Base-by-base conservation (phyloP, 2,113 vertebrate genomes). In the Dryoscopus gambensis region DNA sequence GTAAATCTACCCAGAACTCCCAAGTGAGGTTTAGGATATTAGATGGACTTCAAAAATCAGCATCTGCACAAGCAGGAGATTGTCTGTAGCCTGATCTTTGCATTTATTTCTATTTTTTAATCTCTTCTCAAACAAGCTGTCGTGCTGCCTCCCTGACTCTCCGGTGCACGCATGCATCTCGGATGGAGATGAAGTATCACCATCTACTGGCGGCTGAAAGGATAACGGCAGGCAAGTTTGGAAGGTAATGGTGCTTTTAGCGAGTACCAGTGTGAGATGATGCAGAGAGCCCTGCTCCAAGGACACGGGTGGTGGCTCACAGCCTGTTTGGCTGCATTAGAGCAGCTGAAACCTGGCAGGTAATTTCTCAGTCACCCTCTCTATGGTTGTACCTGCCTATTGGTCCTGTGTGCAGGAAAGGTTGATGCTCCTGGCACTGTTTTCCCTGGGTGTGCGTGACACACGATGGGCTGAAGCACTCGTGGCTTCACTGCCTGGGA, bases 181-280 rank as follows among this genome's bases (percentile, higher is more conserved):
- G 12, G 46, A 31, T 59, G 68, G 33, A 96, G 78, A 96, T 91
- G 55, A 90, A 85, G 83, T 10, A 93, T 83, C 90, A 37, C 95
- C 91, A 92, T 87, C 96, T 97, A 52, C 95, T 71, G 95, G 96
- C 7, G 7, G 55, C 80, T 70, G 59, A 19, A 89, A 90, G 92
- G 46, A 96, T 92, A 63, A 95, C 71, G 9, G 42, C 65, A 64
- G 77, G 46, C 59, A 11, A 64, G 46, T 15, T 65, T 11, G 24
- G 62, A 17, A 60, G 40, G 23, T 31, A 28, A n/a, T 23, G n/a
- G 11, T 40, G 59, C 46, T 67, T 77, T 69, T 39, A 35, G n/a
- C 55, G 39, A 63, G 9, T 52, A 60, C n/a, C 13, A 0, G 0
- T 13, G 16, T 4, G 37, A 87, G 47, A 60, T 28, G 75, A 42